Base-by-base conservation (phyloP, 2,797 vertebrate species). In the Anguilla marmorata region DNA sequence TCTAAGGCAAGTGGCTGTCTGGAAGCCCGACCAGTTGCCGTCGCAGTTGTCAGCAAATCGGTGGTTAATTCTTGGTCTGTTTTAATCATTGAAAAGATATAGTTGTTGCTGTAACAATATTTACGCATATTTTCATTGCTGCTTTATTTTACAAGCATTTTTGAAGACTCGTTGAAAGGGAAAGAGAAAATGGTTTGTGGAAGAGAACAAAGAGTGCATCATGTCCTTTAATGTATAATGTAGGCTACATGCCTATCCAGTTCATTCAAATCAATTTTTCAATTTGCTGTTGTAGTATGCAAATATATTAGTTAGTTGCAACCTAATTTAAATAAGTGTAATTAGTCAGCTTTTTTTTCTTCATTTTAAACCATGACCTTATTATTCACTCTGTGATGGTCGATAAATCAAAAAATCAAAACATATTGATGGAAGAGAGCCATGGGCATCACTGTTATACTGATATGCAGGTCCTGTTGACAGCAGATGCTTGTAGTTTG, bases 1-100 rank as follows among this genome's bases (percentile, higher is more conserved):
- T 86, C 41, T 48, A 54, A 84, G 85, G 48, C 60, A 72, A 86
- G 66, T 66, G 85, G 45, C 66, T 86, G 63, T 86, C 85, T 86
- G 85, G 85, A 52, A 30, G 60, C 85, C 63, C 37, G 41, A 24
- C 45, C 76, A 80, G 9, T 82, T 82, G 79, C 9, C 19, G 41
- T 41, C 19, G 3, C 37, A 45, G 79, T 24, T 50, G 41, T n/a
- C 21, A 3, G 79, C 79, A 48, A 82, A 48, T 48, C 6, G 21
- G 41, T 12, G 45, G 4, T 82, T 2, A 48, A 45, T 50, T 24
- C 37, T 84, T 11, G 6, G n/a, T 85, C 33, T 5, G 56, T 8
- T 85, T 85, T 21, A 85, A 11, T 58, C 45, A 45, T 50, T 83
- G 16, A n/a, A 9, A 50, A 9, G 45, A 76, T 41, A 41, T 50